Evolutionary conservation across 2,888 invertebrate genomes (phyloP).

Genomic region (Glaucopsyche alexis): DNA sequence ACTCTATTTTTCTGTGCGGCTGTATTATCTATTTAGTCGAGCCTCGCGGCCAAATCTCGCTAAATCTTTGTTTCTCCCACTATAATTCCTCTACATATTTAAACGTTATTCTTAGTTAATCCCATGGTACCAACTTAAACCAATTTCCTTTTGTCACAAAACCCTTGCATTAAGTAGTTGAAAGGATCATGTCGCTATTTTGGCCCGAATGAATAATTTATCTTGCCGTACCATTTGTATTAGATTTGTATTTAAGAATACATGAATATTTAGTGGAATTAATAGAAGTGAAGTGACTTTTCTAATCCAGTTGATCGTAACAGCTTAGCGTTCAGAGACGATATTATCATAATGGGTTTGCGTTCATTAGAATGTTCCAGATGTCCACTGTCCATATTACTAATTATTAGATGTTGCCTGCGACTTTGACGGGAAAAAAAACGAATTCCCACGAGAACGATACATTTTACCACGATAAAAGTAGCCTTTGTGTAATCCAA

Average conservation of each 20-base stretch:
- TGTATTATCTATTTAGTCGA: too few species aligned
- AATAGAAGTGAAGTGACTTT: slow-evolving; percentile 3
- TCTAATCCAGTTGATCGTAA: slow-evolving; percentile 3
- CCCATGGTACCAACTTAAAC: not conserved
- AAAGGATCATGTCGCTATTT: slow-evolving; percentile 14
- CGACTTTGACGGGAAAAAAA: too few species aligned
- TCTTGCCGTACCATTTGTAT: slow-evolving; percentile 11
- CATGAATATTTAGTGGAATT: slow-evolving; percentile 13
- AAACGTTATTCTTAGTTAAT: not conserved
- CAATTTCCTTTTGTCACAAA: slow-evolving; percentile 15
- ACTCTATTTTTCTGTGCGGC: too few species aligned
- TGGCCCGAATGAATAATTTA: slow-evolving; percentile 14
- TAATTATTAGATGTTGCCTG: too few species aligned
- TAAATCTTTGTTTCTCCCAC: not conserved
- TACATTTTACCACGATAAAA: too few species aligned
- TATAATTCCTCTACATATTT: not conserved
- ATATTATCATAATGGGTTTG: too few species aligned
- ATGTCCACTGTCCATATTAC: too few species aligned
- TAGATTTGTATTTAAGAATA: slow-evolving; percentile 10
- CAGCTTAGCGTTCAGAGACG: not conserved
- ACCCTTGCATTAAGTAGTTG: slow-evolving; percentile 10
- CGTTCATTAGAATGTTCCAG: too few species aligned
- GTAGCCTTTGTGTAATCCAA: too few species aligned
- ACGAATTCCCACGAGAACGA: too few species aligned
- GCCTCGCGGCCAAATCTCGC: not conserved